Percentiles rank a stretch among this genome's conserved stretches.
phyloP scores from a whole-genome alignment of 2,888 invertebrate species.

The Venustoraphidia nigricollis region DNA sequence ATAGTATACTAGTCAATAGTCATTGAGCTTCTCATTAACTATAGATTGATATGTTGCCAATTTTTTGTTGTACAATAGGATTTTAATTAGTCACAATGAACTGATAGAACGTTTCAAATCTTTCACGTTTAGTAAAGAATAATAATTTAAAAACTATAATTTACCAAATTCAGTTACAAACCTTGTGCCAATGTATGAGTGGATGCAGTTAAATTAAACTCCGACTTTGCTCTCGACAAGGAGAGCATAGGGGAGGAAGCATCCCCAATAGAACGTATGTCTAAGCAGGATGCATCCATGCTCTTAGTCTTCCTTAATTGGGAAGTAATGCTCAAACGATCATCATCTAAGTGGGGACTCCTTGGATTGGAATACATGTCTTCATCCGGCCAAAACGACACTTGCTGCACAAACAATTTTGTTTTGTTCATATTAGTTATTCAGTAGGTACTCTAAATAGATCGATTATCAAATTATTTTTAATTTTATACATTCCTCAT shows the following conservation, averaged over 20 bases:
- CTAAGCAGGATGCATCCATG: conserved; percentile 77
- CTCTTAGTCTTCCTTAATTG: conserved; percentile 75
- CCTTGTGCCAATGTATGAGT: conserved; percentile 53
- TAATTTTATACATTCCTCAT: too few species aligned
- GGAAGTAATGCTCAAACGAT: conserved; percentile 57
- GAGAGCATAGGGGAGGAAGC: conserved; percentile 47
- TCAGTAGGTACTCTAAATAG: too few species aligned
- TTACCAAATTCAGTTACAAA: conserved; percentile 18
- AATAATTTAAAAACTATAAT: too few species aligned
- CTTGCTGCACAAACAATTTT: conserved; percentile 39
- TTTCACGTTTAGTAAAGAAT: too few species aligned
- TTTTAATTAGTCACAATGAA: too few species aligned
- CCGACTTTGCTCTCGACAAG: conserved; percentile 70
- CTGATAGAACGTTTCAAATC: too few species aligned
- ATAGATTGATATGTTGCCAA: too few species aligned
- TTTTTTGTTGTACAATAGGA: too few species aligned
- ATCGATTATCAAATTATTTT: too few species aligned
- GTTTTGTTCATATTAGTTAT: too few species aligned
- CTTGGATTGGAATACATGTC: conserved; percentile 53
- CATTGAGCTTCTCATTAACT: too few species aligned
- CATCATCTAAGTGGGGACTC: conserved; percentile 46
- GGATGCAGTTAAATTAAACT: conserved; percentile 67
- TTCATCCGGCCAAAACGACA: conserved; percentile 65
- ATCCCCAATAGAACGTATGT: conserved; percentile 57
- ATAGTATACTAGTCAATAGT: too few species aligned